Percentiles rank a stretch among this genome's conserved stretches.
phyloP scores from a whole-genome alignment of 2,888 invertebrate species.

The Augochlorella aurata region DNA sequence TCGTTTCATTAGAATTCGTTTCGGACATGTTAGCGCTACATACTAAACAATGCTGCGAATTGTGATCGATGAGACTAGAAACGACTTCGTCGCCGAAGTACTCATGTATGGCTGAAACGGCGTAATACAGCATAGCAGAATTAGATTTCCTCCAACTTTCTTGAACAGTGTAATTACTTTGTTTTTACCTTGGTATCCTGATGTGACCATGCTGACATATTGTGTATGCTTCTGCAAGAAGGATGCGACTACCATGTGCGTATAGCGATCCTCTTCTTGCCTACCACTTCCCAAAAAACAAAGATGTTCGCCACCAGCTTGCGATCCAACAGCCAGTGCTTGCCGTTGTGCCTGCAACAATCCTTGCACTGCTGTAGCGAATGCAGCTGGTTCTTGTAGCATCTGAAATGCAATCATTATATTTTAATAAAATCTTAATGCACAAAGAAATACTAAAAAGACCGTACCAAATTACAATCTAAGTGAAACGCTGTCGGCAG shows the following conservation, averaged over 20 bases:
- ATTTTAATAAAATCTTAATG: not conserved
- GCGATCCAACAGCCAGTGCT: constrained; percentile 92
- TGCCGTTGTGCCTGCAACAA: constrained; percentile 94
- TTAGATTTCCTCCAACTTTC: no score
- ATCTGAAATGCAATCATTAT: constrained; percentile 84
- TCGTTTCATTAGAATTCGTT: constrained; percentile 79
- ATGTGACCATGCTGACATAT: constrained; percentile 95
- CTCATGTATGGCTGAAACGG: constrained; percentile 87
- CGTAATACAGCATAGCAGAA: not conserved
- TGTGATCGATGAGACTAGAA: constrained; percentile 93
- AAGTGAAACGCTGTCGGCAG: constrained; percentile 98
- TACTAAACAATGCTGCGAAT: constrained; percentile 90
- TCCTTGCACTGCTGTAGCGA: constrained; percentile 96
- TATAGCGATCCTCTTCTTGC: constrained; percentile 96
- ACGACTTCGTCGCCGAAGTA: constrained; percentile 91
- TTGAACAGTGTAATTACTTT: not conserved
- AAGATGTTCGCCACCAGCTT: constrained; percentile 93
- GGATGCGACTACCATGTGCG: constrained; percentile 98
- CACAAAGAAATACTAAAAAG: not conserved
- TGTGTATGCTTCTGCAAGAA: constrained; percentile 96
- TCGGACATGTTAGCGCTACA: constrained; percentile 85
- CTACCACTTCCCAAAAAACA: constrained; percentile 97
- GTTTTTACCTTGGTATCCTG: constrained; percentile 89
- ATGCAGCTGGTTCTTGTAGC: constrained; percentile 97
- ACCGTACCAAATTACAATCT: constrained; percentile 92